Conservation (phyloP, 1,140 invertebrate species). For the Rhizoglyphus robini region DNA sequence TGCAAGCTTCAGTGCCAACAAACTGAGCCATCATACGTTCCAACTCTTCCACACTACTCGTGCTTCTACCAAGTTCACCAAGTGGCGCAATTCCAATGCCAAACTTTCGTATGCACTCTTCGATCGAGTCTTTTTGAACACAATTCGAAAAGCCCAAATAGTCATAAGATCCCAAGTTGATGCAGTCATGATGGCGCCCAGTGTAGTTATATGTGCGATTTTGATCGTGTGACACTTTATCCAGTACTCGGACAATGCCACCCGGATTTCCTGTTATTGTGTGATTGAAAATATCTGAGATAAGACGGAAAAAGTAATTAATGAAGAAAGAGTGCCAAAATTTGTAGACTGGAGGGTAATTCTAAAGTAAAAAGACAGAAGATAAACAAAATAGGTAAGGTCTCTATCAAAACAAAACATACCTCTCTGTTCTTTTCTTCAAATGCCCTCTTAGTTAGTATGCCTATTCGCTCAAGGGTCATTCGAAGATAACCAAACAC, state of each 20-base stretch:
- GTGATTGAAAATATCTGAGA: slow-evolving; percentile 84
- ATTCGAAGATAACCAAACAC: slow-evolving; percentile 39
- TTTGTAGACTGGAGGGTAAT: slow-evolving; percentile 78
- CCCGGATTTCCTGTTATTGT: slow-evolving; percentile 84
- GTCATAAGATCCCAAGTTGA: slow-evolving; percentile 45
- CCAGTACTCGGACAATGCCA: slow-evolving; percentile 63
- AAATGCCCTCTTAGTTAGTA: slow-evolving; percentile 33
- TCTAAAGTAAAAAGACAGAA: slow-evolving; percentile 36
- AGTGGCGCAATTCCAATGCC: slow-evolving; percentile 35
- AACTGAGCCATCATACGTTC: slow-evolving; percentile 72
- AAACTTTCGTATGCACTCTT: slow-evolving; percentile 31
- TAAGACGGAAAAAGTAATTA: slow-evolving; percentile 75
- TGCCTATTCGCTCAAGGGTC: slow-evolving; percentile 33
- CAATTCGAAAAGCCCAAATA: slow-evolving; percentile 44
- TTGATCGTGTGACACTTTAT: slow-evolving; percentile 66
- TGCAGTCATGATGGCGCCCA: slow-evolving; percentile 34
- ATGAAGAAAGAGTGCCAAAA: slow-evolving; percentile 89
- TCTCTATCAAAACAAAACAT: slow-evolving; percentile 2
- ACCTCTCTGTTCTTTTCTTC: slow-evolving; percentile 30
- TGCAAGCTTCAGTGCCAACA: slow-evolving; percentile 78
- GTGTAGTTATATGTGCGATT: slow-evolving; percentile 52
- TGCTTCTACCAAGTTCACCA: slow-evolving; percentile 40
- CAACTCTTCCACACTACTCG: slow-evolving; percentile 63
- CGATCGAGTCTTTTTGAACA: slow-evolving; percentile 33
- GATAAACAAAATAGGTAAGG: background rate